Evolutionary conservation across 2,888 invertebrate genomes (phyloP), one percentile per base, ranked within the genome.

Genomic region (Euphydryas editha): DNA sequence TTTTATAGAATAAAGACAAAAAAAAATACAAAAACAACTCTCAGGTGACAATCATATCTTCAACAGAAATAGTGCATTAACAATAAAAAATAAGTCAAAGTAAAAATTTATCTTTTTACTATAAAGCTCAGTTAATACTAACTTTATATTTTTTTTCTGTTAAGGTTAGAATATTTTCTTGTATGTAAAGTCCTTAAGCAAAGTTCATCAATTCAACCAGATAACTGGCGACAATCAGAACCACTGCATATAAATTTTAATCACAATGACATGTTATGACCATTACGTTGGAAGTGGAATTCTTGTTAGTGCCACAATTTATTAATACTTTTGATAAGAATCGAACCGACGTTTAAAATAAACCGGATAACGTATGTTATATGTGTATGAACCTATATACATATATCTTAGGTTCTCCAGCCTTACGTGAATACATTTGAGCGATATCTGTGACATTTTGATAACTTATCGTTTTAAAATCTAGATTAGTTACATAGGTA

Each of bases 241-340:
- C 51, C 58, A 56, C 49, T 54, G 54, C 39, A 36, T 47, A 66
- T 63, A 63, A 54, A 63, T 63, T 63, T 69, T 54, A 66, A 61
- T 37, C 58, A 21, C 57, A 20, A 36, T 60, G 56, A 69, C 62
- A 61, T 58, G 67, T 67, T 67, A 62, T 67, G 69, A 69, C 63
- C 55, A 60, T 60, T 69, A 62, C 37, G 36, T 44, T 59, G 24
- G 39, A 51, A 51, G 47, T 42, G 57, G 36, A 61, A 54, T 64
- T 61, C 68, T 61, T 58, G 60, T 68, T 68, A 54, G 49, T 61
- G 60, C 49, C 57, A 57, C 42, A 60, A 60, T 59, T 58, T 61
- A 61, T 65, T 68, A 61, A 68, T 60, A 68, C 60, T 44, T n/a
- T 37, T 49, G 56, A 60, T 44, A 30, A 58, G 54, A n/a, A 62